Percentiles rank a stretch among this genome's conserved stretches.
Evolutionary conservation across 1,140 invertebrate genomes (phyloP).

Genomic region (Globodera ellingtonae): DNA sequence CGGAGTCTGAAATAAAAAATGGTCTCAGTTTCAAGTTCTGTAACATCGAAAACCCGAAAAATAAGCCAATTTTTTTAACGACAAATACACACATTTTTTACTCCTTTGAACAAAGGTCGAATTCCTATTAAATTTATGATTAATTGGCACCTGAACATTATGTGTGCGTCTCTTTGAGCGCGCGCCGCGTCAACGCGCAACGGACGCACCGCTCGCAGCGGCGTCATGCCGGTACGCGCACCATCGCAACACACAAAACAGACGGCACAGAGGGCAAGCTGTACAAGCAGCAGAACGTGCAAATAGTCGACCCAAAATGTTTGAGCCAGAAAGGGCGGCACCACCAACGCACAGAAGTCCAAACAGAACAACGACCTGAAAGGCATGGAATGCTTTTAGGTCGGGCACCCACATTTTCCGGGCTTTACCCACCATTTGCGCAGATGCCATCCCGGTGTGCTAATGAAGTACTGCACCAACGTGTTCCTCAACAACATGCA

Average conservation of each 20-base stretch:
- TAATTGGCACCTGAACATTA: slow-evolving; percentile 21
- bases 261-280: neutral
- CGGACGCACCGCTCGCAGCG: neutral
- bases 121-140: too few species aligned
- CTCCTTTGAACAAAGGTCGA: too few species aligned
- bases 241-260: neutral
- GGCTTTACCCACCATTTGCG: neutral
- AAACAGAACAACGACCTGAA: slow-evolving; percentile 32
- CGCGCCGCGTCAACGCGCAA: slow-evolving; percentile 7
- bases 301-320: slow-evolving; percentile 42
- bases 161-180: slow-evolving; percentile 12
- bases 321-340: slow-evolving; percentile 39
- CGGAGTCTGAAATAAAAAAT: too few species aligned
- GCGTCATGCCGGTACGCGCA: neutral
- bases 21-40: too few species aligned
- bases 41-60: too few species aligned
- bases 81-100: too few species aligned
- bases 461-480: slow-evolving; percentile 8
- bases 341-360: slow-evolving; percentile 43
- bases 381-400: neutral
- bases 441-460: slow-evolving; percentile 5
- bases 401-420: neutral
- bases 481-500: slow-evolving; percentile 25
- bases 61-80: too few species aligned
- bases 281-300: neutral